Evolutionary conservation across 2,888 invertebrate species (phyloP), one percentile per base, ranked within the genome.

Genomic region (Tipula vernalis): DNA sequence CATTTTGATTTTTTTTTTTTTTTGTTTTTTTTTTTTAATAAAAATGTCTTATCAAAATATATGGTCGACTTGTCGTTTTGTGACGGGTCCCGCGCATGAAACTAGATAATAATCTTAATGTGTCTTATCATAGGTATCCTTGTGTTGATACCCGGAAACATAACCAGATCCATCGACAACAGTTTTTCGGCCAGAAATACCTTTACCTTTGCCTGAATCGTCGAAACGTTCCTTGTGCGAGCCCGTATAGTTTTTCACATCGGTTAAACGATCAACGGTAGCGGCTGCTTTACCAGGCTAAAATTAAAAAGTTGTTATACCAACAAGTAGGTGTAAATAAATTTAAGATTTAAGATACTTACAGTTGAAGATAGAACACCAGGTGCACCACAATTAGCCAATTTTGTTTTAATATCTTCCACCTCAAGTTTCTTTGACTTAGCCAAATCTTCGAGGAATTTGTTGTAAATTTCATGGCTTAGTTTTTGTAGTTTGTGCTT

Each of bases 151-250:
- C 18, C 97, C 97, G 71, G 94, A 93, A 87, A 97, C 97, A 90
- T 97, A 97, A 86, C 97, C 97, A 1, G 95, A 94, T 36, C 92
- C 93, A 89, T 96, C 96, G 28, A 94, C 93, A 13, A 95, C 86
- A 89, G 97, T 96, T 90, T 96, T 96, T 86, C 97, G 93, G 36
- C 97, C 97, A 2, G 96, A 93, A 87, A 96, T 96, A 5, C 97
- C 97, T 90, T 96, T 96, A 18, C 97, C 97, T 91, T 96, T 97
- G 87, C 97, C 97, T 39, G 93, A 92, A 87, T 95, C 95, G 91
- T 97, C 97, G 90, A 97, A 97, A 36, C 97, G 94, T 89, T 97
- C 96, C 90, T 95, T 96, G 91, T 96, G 96, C 5, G 96, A 96
- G 86, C 97, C 97, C 0, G 97, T 97, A 91, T 97, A 97, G 90